These are phyloP conservation scores for Dysmachus trigonus DNA, from an alignment of 2,888 invertebrate genomes.

Conservation along the genomic window DNA sequence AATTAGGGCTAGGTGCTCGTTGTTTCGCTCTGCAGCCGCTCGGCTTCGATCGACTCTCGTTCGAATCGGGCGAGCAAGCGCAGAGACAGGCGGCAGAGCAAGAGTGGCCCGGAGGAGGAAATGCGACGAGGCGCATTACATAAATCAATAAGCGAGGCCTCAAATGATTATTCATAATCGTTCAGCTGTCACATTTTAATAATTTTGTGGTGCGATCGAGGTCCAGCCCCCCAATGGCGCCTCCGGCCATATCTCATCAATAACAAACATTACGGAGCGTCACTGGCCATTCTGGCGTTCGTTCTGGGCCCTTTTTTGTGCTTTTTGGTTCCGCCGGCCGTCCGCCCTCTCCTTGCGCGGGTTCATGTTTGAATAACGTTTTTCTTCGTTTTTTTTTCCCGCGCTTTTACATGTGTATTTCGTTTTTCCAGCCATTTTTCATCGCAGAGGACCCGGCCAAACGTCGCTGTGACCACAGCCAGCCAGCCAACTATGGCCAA, in stretches of 20 bases:
- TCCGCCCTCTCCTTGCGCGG: background rate
- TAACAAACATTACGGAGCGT: slow-evolving; percentile 53
- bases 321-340: background rate
- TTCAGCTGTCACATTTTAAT: slow-evolving; percentile 61
- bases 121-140: slow-evolving; percentile 46
- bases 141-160: slow-evolving; percentile 53
- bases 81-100: no score
- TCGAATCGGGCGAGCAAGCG: no score
- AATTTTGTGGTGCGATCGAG: slow-evolving; percentile 60
- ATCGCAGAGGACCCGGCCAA: slow-evolving; percentile 15
- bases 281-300: background rate
- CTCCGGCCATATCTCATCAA: slow-evolving; percentile 60
- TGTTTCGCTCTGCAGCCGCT: background rate
- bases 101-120: background rate
- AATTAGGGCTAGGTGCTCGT: slow-evolving; percentile 36
- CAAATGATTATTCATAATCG: slow-evolving; percentile 60
- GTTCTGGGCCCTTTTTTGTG: background rate
- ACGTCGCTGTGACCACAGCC: background rate
- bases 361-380: background rate
- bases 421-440: slow-evolving; percentile 28
- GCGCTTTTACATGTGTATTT: background rate
- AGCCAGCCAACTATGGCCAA: background rate
- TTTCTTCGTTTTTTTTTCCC: background rate
- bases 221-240: slow-evolving; percentile 59
- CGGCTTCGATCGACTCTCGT: background rate